Percentiles rank a stretch among this genome's conserved stretches.
These are phyloP conservation scores for Nyctibius bracteatus DNA, from an alignment of 2,113 vertebrate genomes.

Conservation along the genomic window DNA sequence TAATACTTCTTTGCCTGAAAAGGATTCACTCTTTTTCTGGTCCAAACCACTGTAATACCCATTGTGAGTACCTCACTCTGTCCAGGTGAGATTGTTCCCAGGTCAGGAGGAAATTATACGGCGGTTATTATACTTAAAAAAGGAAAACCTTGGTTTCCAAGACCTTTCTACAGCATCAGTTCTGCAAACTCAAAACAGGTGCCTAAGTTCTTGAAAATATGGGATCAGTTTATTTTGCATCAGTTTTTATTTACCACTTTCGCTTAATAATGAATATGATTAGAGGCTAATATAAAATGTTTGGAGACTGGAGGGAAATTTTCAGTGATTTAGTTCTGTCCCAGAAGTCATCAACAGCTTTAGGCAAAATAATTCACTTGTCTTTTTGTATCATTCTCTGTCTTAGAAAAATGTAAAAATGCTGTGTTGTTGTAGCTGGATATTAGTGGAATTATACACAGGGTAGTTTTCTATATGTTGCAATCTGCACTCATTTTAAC, in stretches of 20 bases:
- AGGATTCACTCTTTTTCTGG: background rate
- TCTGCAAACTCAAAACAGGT: background rate
- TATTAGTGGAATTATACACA: background rate
- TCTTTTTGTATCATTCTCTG: background rate
- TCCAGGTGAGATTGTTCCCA: background rate
- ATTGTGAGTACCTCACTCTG: accelerated
- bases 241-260: background rate
- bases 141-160: background rate
- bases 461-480: background rate
- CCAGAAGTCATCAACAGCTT: background rate
- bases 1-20: background rate
- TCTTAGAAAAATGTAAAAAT: background rate
- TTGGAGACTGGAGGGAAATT: background rate
- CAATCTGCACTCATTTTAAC: accelerated
- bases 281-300: background rate
- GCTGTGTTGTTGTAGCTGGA: background rate
- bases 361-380: background rate
- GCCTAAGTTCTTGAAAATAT: background rate
- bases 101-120: background rate
- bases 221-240: background rate
- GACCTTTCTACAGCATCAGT: background rate
- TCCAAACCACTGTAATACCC: background rate
- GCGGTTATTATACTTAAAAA: background rate
- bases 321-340: background rate
- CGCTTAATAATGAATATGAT: background rate